Conservation (phyloP, 2,113 vertebrate genomes). For the Fregata magnificens region DNA sequence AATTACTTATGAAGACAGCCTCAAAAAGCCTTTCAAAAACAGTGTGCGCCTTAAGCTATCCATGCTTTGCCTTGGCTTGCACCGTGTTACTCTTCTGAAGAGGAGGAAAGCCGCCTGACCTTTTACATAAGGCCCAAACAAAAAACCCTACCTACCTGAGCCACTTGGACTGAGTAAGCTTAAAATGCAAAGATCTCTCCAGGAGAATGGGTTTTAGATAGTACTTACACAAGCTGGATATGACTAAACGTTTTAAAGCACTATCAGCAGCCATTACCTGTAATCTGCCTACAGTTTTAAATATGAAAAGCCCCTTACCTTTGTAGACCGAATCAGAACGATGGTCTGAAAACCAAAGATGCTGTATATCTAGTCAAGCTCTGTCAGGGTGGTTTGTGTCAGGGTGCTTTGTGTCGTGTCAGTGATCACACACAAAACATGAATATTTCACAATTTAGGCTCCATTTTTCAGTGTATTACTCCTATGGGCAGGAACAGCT, state of each 20-base stretch:
- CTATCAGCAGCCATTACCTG: background rate
- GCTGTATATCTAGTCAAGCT: background rate
- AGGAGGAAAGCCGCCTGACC: background rate
- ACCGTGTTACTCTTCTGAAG: background rate
- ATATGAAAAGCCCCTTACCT: background rate
- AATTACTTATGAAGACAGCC: background rate
- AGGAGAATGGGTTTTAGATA: background rate
- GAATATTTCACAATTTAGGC: background rate
- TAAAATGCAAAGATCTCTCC: background rate
- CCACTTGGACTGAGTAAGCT: background rate
- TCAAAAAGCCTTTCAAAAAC: background rate
- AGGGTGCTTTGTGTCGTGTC: background rate
- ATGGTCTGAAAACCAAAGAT: background rate
- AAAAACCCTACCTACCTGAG: background rate
- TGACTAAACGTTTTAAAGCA: background rate
- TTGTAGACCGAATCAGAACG: background rate
- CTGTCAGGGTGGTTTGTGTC: background rate
- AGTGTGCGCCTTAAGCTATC: background rate
- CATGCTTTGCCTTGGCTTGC: background rate
- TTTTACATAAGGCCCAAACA: background rate
- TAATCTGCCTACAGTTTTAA: background rate
- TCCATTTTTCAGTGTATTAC: background rate
- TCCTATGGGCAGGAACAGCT: background rate
- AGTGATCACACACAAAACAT: background rate
- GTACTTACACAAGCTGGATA: background rate